Percentiles rank a stretch among this genome's conserved stretches.
phyloP scores from a whole-genome alignment of 2,113 vertebrate genomes.

The Proterorhinus semilunaris region DNA sequence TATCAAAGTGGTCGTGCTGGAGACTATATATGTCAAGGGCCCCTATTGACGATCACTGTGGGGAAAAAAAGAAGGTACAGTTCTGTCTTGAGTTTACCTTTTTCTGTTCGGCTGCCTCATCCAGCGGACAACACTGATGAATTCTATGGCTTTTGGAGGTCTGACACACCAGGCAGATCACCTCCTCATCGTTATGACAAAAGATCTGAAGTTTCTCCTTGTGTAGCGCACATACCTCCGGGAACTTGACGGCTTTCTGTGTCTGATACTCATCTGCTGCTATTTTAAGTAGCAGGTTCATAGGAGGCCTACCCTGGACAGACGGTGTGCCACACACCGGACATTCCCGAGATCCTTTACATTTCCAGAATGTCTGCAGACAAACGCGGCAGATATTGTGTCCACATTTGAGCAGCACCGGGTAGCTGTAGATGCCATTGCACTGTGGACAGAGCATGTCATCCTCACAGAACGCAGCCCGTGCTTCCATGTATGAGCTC shows the following conservation, averaged over 20 bases:
- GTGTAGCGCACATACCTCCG: conserved; percentile 52
- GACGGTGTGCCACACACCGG: conserved; percentile 53
- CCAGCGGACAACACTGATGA: conserved; percentile 56
- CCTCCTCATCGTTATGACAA: conserved; percentile 62
- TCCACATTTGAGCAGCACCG: conserved; percentile 60
- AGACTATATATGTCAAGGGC: no score
- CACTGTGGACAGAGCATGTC: conserved; percentile 66
- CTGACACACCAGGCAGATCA: conserved; percentile 62
- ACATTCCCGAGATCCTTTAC: conserved; percentile 57
- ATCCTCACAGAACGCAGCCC: neutral
- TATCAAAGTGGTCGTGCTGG: no score
- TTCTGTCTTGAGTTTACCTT: conserved; percentile 51
- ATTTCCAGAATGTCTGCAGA: conserved; percentile 64
- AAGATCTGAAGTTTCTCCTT: conserved; percentile 59
- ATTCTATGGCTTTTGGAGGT: conserved; percentile 59
- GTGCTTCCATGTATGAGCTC: conserved; percentile 27
- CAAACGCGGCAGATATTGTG: conserved; percentile 64
- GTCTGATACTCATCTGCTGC: conserved; percentile 45
- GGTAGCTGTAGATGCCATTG: conserved; percentile 32
- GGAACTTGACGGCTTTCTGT: neutral
- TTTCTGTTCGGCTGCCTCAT: conserved; percentile 58
- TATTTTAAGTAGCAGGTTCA: conserved; percentile 65
- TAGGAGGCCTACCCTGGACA: conserved; percentile 53
- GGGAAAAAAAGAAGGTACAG: neutral
- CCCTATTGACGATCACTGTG: no score